phyloP scores from a whole-genome alignment of 2,797 vertebrate genomes.

The Melanotaenia nigrans region DNA sequence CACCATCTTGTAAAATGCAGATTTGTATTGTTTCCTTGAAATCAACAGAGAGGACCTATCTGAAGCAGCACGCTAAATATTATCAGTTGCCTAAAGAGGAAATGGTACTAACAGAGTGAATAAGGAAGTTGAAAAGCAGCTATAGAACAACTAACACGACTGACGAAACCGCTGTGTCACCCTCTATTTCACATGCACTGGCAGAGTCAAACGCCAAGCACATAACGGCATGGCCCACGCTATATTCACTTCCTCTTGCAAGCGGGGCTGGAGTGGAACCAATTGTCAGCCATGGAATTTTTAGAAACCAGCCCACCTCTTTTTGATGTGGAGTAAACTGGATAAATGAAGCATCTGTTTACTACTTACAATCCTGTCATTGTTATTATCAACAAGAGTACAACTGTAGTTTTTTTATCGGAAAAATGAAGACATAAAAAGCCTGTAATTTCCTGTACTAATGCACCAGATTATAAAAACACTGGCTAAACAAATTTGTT shows the following conservation, averaged over 20 bases:
- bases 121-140: slow-evolving; percentile 69
- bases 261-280: too few relatives aligned
- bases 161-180: slow-evolving; percentile 54
- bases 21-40: neutral
- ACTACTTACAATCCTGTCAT: too few relatives aligned
- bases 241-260: slow-evolving; percentile 27
- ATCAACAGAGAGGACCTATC: neutral
- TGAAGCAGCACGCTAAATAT: slow-evolving; percentile 5
- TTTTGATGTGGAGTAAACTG: too few relatives aligned
- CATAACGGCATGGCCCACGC: neutral
- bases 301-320: too few relatives aligned
- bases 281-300: neutral
- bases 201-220: slow-evolving; percentile 24
- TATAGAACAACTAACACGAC: slow-evolving; percentile 58
- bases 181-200: slow-evolving; percentile 13
- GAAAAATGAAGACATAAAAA: too few relatives aligned
- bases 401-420: too few relatives aligned
- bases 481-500: too few relatives aligned
- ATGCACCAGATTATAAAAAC: too few relatives aligned
- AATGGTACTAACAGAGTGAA: slow-evolving; percentile 46
- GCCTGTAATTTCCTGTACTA: too few relatives aligned
- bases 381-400: too few relatives aligned
- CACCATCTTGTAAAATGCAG: neutral
- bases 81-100: slow-evolving; percentile 68
- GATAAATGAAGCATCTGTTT: too few relatives aligned